Conservation (phyloP, 1,140 invertebrate species). For the Atta texana region DNA sequence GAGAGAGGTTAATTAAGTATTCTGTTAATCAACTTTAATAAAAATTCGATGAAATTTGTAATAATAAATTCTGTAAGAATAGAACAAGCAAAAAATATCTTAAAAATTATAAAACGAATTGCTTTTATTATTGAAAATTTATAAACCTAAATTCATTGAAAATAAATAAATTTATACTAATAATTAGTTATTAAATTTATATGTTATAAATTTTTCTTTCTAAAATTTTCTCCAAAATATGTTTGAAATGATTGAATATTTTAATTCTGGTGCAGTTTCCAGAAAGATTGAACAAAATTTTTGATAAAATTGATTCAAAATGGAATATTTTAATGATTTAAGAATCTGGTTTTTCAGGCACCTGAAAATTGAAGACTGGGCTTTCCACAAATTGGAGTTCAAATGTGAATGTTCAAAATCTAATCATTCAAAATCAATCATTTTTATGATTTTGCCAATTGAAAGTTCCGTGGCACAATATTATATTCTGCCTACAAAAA, state of each 20-base stretch:
- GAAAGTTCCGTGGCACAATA: background rate
- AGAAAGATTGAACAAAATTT: background rate
- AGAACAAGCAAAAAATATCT: constrained; percentile 1
- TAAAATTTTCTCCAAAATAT: background rate
- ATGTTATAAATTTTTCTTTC: background rate
- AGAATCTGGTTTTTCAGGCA: background rate
- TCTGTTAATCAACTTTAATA: background rate
- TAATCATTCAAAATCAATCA: background rate
- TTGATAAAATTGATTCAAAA: background rate
- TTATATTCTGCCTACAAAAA: background rate
- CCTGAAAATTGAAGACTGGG: background rate
- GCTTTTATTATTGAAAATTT: constrained; percentile 14
- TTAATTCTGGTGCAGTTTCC: background rate
- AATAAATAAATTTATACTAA: background rate
- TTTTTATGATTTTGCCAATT: background rate
- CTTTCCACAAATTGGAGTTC: background rate
- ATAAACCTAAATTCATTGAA: background rate
- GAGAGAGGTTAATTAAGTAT: constrained; percentile 1
- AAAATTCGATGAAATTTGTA: background rate
- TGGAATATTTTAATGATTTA: background rate
- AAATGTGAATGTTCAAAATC: background rate
- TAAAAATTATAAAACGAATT: background rate
- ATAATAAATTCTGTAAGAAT: background rate
- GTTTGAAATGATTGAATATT: background rate
- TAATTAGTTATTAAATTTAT: background rate